These are phyloP conservation scores for Megalonaias nervosa DNA, from an alignment of 1,140 invertebrate genomes.

Conservation along the genomic window DNA sequence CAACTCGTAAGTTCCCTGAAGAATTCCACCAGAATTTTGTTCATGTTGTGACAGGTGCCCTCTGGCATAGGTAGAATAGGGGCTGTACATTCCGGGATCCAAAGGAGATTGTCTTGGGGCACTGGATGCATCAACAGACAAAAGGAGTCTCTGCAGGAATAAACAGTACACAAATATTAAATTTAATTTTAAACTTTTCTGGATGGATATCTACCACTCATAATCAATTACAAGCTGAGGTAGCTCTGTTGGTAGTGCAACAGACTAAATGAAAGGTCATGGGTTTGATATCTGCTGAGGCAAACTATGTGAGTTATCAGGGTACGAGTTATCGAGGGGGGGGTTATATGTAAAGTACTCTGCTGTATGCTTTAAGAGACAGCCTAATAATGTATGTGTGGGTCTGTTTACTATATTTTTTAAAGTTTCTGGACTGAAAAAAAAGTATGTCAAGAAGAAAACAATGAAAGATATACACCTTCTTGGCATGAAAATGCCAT, in stretches of 20 bases:
- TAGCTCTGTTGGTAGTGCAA: neutral
- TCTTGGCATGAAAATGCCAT: no score
- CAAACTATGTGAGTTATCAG: no score
- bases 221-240: neutral
- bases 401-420: no score
- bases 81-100: slow-evolving; percentile 26
- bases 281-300: no score
- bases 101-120: slow-evolving; percentile 21
- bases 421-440: no score
- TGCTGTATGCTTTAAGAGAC: no score
- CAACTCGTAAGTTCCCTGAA: slow-evolving; percentile 29
- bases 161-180: neutral
- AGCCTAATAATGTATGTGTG: no score
- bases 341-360: no score
- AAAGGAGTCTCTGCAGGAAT: neutral
- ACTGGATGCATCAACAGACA: slow-evolving; percentile 11
- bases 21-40: slow-evolving; percentile 6
- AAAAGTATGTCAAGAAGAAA: no score
- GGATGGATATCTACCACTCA: neutral
- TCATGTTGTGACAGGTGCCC: slow-evolving; percentile 28
- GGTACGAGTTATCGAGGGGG: no score
- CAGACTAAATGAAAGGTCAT: neutral
- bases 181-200: neutral
- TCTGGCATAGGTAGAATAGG: slow-evolving; percentile 32
- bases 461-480: no score